Percentiles rank a stretch among this genome's conserved stretches.
Conservation (phyloP, 2,888 invertebrate species). For the Acrobasis consociella region DNA sequence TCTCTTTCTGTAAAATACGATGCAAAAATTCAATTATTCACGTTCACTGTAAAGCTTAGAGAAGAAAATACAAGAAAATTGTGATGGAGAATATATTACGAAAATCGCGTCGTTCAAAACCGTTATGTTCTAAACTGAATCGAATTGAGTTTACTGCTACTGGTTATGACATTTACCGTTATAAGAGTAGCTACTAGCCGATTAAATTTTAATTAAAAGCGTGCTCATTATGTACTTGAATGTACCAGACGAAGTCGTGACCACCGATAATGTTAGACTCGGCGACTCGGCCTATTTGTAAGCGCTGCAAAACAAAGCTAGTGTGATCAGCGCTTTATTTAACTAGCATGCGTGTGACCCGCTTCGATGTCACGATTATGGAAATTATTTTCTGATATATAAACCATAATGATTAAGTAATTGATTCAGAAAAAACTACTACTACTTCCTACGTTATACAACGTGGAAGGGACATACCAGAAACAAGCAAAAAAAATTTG, state of each 20-base stretch:
- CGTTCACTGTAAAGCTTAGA: too few species aligned
- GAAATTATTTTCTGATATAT: constrained; percentile 1
- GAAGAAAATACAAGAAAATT: background rate
- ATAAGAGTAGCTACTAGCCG: constrained; percentile 1
- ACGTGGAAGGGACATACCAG: too few species aligned
- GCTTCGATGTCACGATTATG: constrained; percentile 9
- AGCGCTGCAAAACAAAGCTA: constrained; percentile 19
- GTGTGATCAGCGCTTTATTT: constrained; percentile 22
- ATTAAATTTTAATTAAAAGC: constrained; percentile 44
- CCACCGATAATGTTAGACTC: constrained; percentile 50
- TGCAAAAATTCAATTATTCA: too few species aligned
- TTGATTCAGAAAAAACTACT: too few species aligned
- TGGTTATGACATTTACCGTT: background rate
- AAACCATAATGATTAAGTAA: background rate
- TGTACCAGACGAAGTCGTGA: constrained; percentile 54
- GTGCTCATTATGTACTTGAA: constrained; percentile 21
- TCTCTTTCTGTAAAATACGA: too few species aligned
- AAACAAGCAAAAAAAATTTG: too few species aligned
- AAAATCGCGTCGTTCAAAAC: background rate
- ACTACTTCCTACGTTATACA: too few species aligned
- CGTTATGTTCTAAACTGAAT: background rate
- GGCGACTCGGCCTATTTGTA: constrained; percentile 48
- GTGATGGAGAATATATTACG: too few species aligned
- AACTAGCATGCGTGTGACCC: constrained; percentile 18
- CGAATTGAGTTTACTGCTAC: background rate